Evolutionary conservation across 2,113 vertebrate genomes (phyloP).

Genomic region (Oreochromis niloticus): DNA sequence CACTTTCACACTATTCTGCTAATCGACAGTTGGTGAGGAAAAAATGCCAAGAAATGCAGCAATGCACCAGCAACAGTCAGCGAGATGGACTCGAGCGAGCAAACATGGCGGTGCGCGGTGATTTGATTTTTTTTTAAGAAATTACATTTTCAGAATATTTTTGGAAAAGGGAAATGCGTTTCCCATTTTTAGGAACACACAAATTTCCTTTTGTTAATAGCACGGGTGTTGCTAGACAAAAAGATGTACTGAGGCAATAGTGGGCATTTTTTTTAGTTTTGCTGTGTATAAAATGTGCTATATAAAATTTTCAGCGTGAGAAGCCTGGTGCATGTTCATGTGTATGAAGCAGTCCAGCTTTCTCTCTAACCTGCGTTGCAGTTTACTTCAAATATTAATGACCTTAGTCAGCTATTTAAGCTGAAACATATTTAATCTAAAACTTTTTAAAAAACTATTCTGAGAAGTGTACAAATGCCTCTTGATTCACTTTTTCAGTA

Average conservation of each 20-base stretch:
- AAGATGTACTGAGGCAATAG: neutral
- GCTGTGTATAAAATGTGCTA: neutral
- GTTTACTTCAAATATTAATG: neutral
- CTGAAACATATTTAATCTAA: neutral
- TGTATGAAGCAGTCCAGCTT: neutral
- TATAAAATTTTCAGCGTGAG: neutral
- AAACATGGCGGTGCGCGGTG: neutral
- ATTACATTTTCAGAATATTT: neutral
- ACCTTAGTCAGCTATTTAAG: neutral
- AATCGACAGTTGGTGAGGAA: neutral
- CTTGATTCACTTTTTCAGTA: neutral
- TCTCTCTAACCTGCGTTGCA: neutral
- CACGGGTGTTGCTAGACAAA: accelerated
- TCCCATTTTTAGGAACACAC: accelerated
- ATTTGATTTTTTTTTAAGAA: neutral
- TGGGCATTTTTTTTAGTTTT: neutral
- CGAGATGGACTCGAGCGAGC: neutral
- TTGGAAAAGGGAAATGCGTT: accelerated
- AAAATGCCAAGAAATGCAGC: neutral
- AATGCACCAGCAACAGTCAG: neutral
- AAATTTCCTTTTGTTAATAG: neutral
- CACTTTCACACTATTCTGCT: neutral
- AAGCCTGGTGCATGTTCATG: accelerated
- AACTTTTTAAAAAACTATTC: neutral
- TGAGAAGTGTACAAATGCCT: neutral